A percentile compares a stretch with the other conserved stretches of the same genome.
phyloP scores from a whole-genome alignment of 2,113 vertebrate genomes.

The Sander lucioperca region DNA sequence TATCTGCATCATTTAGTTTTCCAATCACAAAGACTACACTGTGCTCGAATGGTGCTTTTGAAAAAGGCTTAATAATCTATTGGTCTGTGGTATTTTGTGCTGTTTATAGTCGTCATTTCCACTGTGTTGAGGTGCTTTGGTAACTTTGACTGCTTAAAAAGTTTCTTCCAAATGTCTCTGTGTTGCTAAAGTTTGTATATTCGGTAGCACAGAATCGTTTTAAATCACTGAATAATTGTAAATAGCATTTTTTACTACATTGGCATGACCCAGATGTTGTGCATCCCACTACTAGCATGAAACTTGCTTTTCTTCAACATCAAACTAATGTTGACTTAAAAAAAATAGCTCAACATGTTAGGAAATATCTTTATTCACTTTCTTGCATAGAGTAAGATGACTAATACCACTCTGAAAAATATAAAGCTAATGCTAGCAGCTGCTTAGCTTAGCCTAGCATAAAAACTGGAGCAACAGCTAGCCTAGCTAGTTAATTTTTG shows the following conservation, averaged over 20 bases:
- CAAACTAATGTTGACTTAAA: background rate
- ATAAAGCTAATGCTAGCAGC: background rate
- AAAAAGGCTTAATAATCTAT: slow-evolving; percentile 17
- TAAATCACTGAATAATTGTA: slow-evolving; percentile 9
- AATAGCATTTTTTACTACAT: background rate
- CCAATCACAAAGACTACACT: slow-evolving; percentile 47
- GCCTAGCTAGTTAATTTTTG: background rate
- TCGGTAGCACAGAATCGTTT: slow-evolving; percentile 29
- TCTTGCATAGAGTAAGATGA: background rate
- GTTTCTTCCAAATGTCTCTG: slow-evolving; percentile 14
- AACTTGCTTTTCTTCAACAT: background rate
- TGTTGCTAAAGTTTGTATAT: slow-evolving; percentile 11
- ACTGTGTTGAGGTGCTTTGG: background rate
- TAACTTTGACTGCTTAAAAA: background rate
- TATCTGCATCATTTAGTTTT: slow-evolving; percentile 43
- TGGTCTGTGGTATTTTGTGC: slow-evolving; percentile 40
- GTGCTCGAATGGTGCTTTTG: slow-evolving; percentile 40
- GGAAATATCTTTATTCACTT: background rate
- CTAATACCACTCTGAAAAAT: background rate
- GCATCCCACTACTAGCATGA: background rate
- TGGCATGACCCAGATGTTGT: slow-evolving; percentile 6
- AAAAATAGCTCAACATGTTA: background rate
- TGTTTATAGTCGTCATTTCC: background rate
- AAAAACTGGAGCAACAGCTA: background rate
- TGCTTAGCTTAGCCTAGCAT: background rate